Conservation (phyloP, 2,888 invertebrate genomes). For the Drosophila barbarae region DNA sequence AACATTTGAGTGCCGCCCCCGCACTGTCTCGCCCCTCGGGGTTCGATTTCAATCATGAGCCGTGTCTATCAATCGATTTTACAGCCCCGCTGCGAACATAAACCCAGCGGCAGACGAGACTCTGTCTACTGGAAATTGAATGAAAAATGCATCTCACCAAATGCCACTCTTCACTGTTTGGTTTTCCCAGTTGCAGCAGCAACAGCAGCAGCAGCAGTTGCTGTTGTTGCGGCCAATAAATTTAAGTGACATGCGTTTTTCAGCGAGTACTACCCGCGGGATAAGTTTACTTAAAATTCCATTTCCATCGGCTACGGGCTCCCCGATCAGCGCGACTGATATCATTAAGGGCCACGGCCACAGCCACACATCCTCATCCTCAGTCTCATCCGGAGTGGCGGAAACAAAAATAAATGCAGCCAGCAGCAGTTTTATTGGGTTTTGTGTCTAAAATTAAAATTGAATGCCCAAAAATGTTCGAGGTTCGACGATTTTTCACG, state of each 20-base stretch:
- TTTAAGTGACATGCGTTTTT: constrained; percentile 75
- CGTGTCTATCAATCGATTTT: constrained; percentile 71
- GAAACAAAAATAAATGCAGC: constrained; percentile 57
- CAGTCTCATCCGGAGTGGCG: constrained; percentile 45
- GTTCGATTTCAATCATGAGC: constrained; percentile 70
- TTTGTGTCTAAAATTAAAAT: constrained; percentile 70
- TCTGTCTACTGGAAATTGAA: constrained; percentile 60
- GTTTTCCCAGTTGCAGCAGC: constrained; percentile 21
- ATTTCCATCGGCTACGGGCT: constrained; percentile 65
- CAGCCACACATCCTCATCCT: constrained; percentile 48
- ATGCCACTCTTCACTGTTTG: constrained; percentile 26
- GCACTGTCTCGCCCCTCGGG: constrained; percentile 6
- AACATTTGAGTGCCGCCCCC: constrained; percentile 51
- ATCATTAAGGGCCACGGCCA: constrained; percentile 62
- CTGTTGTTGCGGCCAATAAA: constrained; percentile 66
- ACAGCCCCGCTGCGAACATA: constrained; percentile 60
- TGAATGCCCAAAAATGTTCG: constrained; percentile 53
- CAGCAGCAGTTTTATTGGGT: constrained; percentile 63
- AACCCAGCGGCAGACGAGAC: constrained; percentile 35
- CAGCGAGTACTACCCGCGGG: constrained; percentile 73
- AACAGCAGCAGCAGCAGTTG: constrained; percentile 15
- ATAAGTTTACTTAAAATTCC: constrained; percentile 70
- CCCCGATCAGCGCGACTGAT: constrained; percentile 60
- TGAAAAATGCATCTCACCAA: constrained; percentile 70
- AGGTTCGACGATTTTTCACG: constrained; percentile 55